Conservation (phyloP, 1,140 invertebrate genomes). For the Heliconius eleuchia region DNA sequence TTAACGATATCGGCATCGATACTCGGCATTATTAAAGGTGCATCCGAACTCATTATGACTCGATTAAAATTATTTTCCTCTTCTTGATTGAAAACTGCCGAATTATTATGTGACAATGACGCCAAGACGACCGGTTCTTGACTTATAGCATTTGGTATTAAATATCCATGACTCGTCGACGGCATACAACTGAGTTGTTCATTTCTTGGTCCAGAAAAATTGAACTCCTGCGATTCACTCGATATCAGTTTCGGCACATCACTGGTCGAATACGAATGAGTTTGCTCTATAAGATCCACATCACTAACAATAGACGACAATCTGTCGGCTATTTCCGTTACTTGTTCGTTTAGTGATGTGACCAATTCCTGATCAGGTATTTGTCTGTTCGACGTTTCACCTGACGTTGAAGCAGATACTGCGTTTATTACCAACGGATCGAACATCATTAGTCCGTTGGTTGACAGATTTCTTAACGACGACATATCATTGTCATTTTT, state of each 20-base stretch:
- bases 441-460: slow-evolving; percentile 78
- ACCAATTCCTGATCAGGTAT: slow-evolving; percentile 74
- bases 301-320: slow-evolving; percentile 72
- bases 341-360: slow-evolving; percentile 77
- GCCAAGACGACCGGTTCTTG: slow-evolving; percentile 76
- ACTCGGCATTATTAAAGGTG: slow-evolving; percentile 67
- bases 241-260: slow-evolving; percentile 71
- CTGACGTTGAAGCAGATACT: slow-evolving; percentile 56
- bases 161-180: slow-evolving; percentile 81
- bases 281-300: slow-evolving; percentile 62
- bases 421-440: slow-evolving; percentile 75
- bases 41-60: slow-evolving; percentile 55
- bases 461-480: slow-evolving; percentile 74
- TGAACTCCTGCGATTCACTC: slow-evolving; percentile 56
- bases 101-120: slow-evolving; percentile 75
- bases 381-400: slow-evolving; percentile 55
- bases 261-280: slow-evolving; percentile 74
- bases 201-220: slow-evolving; percentile 60
- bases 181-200: slow-evolving; percentile 73
- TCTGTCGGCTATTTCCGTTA: slow-evolving; percentile 76
- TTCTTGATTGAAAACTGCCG: slow-evolving; percentile 69
- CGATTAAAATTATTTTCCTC: slow-evolving; percentile 57
- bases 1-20: slow-evolving; percentile 71
- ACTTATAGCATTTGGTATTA: slow-evolving; percentile 82
- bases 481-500: slow-evolving; percentile 68